phyloP scores from a whole-genome alignment of 2,797 vertebrate species.

The Gymnocypris eckloni region DNA sequence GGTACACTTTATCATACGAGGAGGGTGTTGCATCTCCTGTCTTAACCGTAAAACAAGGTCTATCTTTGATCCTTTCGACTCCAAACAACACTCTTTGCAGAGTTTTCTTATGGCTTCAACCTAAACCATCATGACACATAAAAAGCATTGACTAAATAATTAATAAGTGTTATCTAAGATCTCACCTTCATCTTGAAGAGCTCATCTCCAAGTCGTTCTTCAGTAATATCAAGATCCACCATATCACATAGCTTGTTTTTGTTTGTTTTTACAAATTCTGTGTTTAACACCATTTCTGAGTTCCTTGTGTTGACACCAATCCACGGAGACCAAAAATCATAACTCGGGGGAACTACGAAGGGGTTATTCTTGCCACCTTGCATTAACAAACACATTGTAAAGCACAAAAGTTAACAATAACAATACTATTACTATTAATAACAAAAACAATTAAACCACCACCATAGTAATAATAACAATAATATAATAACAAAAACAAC shows the following conservation, averaged over 20 bases:
- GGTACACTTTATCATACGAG: background rate
- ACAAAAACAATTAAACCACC: background rate
- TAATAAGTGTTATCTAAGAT: too few relatives aligned
- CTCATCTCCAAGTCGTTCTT: too few relatives aligned
- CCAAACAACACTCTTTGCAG: too few relatives aligned
- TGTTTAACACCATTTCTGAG: background rate
- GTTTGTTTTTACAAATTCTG: too few relatives aligned
- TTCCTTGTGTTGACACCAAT: constrained; percentile 1
- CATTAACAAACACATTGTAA: background rate
- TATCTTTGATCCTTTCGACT: too few relatives aligned
- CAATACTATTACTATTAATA: background rate
- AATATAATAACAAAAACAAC: background rate
- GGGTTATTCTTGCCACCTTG: background rate
- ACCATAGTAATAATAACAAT: background rate
- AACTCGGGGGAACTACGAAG: background rate
- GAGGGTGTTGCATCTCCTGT: background rate
- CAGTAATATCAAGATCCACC: too few relatives aligned
- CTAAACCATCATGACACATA: too few relatives aligned
- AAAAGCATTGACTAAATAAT: too few relatives aligned
- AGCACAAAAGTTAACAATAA: background rate
- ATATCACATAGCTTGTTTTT: too few relatives aligned
- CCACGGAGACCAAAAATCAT: background rate
- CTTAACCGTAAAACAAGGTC: background rate
- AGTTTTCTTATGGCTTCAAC: too few relatives aligned
- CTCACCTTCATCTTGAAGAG: too few relatives aligned